phyloP scores from a whole-genome alignment of 2,113 vertebrate species.

The Passer montanus region DNA sequence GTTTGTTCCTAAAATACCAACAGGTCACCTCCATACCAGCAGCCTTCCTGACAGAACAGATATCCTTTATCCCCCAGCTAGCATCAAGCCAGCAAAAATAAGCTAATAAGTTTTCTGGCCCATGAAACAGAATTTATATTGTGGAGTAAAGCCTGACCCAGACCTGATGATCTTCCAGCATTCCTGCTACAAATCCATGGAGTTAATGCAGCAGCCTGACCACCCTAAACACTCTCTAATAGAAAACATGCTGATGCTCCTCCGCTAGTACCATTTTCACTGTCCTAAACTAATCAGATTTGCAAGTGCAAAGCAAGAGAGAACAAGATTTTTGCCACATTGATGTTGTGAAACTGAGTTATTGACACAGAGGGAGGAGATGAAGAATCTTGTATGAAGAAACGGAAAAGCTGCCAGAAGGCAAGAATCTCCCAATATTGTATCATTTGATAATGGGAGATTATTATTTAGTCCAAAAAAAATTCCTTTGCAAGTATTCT shows the following conservation, averaged over 20 bases:
- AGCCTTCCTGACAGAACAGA: neutral
- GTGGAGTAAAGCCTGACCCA: neutral
- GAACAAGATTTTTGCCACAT: neutral
- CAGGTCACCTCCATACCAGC: neutral
- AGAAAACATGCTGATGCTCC: neutral
- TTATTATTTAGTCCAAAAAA: neutral
- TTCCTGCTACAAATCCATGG: neutral
- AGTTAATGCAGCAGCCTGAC: neutral
- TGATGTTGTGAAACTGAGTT: neutral
- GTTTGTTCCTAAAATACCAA: neutral
- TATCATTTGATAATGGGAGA: neutral
- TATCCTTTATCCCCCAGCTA: neutral
- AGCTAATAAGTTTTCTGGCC: neutral
- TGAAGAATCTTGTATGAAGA: neutral
- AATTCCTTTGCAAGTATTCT: neutral
- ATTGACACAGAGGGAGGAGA: neutral
- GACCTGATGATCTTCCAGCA: neutral
- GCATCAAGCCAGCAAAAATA: neutral
- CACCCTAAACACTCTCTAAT: neutral
- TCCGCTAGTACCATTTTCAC: neutral
- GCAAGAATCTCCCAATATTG: neutral
- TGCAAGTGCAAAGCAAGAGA: neutral
- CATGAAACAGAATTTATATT: neutral
- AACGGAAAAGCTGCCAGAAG: neutral
- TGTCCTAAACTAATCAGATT: neutral